Percentiles rank a stretch among this genome's conserved stretches.
Conservation (phyloP, 1,140 invertebrate genomes). For the Pogonognathellus flavescens region DNA sequence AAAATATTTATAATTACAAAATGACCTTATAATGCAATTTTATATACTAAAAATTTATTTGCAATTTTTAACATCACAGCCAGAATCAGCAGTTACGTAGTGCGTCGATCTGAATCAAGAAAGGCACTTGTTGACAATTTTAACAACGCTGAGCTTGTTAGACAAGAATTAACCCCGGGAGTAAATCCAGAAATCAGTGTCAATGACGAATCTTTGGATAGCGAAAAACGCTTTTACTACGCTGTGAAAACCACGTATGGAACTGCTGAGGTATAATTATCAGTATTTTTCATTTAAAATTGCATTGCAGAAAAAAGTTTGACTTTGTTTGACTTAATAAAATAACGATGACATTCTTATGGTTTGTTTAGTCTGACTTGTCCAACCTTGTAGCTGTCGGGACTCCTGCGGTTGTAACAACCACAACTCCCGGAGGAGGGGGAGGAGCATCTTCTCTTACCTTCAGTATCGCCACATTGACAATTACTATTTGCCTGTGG, state of each 20-base stretch:
- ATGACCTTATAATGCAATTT: not conserved
- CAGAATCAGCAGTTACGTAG: not conserved
- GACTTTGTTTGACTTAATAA: not conserved
- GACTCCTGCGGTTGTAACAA: not conserved
- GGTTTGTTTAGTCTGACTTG: not conserved
- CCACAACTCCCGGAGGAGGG: not conserved
- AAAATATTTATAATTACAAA: not conserved
- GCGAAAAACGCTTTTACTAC: not conserved
- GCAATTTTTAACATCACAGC: not conserved
- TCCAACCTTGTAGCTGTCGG: not conserved
- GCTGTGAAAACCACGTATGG: not conserved
- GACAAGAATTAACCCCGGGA: not conserved
- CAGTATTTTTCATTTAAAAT: not conserved
- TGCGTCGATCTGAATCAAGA: not conserved
- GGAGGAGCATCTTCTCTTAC: no score
- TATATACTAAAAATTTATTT: not conserved
- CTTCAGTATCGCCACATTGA: not conserved
- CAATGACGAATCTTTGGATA: not conserved
- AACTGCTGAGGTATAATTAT: not conserved
- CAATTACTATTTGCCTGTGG: not conserved
- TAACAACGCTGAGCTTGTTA: not conserved
- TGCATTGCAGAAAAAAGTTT: no score
- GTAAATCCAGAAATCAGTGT: not conserved
- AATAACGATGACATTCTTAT: no score
- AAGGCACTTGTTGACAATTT: not conserved